These are phyloP conservation scores for Passerculus sandwichensis DNA, from an alignment of 2,797 vertebrate species.

Conservation along the genomic window DNA sequence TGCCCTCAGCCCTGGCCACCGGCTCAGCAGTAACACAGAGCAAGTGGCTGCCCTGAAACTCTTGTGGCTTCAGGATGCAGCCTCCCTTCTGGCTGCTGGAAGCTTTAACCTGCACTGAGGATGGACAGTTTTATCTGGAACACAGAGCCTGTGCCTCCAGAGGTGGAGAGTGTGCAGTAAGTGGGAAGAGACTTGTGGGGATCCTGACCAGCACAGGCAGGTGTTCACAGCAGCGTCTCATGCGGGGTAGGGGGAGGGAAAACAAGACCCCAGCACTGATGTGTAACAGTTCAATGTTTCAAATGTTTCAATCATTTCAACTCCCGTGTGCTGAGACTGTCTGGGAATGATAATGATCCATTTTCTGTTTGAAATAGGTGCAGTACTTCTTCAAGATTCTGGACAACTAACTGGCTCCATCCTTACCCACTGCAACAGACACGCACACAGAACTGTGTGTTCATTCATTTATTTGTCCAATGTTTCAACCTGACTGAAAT, in stretches of 20 bases:
- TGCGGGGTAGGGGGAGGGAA: accelerated
- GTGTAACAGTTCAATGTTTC: accelerated
- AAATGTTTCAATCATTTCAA: background rate
- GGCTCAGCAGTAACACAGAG: background rate
- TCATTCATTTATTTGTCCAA: slow-evolving; percentile 95
- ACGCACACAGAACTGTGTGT: slow-evolving; percentile 35
- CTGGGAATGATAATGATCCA: background rate
- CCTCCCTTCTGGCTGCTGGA: no score
- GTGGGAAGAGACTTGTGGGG: accelerated
- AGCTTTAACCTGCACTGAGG: accelerated
- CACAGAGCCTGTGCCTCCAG: accelerated
- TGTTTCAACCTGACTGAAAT: slow-evolving; percentile 94
- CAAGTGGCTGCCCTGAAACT: accelerated
- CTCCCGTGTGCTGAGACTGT: accelerated
- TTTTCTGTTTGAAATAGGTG: slow-evolving; percentile 78
- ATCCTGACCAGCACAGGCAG: accelerated
- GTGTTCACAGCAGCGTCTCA: accelerated
- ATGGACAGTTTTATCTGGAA: accelerated
- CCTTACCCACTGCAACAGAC: background rate
- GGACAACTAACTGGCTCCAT: slow-evolving; percentile 78
- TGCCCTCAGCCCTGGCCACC: accelerated
- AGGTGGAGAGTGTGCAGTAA: accelerated
- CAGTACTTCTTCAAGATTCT: slow-evolving; percentile 98
- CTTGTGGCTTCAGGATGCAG: accelerated
- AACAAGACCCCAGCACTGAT: accelerated